These are phyloP conservation scores for Oreochromis spilurus DNA, from an alignment of 2,113 vertebrate species.

Conservation along the genomic window DNA sequence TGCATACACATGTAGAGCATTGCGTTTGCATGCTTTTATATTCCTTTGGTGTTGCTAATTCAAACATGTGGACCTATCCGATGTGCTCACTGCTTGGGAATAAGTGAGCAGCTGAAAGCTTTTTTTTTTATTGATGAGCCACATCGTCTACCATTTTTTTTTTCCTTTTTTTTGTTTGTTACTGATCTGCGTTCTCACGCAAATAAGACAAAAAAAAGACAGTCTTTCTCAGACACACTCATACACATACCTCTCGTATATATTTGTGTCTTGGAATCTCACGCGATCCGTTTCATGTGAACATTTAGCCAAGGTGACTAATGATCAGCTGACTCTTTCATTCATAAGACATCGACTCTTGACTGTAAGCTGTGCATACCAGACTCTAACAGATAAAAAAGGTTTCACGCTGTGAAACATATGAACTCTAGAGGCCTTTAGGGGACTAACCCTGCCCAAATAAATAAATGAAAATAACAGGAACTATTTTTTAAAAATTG, in stretches of 20 bases:
- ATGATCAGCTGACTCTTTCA: conserved; percentile 57
- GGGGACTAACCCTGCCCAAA: neutral
- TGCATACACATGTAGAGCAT: neutral
- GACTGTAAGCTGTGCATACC: neutral
- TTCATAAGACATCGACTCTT: neutral
- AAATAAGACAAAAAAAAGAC: neutral
- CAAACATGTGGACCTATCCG: neutral
- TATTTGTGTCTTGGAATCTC: conserved; percentile 49
- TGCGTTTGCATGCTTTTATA: neutral
- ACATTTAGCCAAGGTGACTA: conserved; percentile 51
- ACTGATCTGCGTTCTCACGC: neutral
- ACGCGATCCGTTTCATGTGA: conserved; percentile 43
- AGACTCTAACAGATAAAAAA: neutral
- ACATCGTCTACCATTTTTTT: neutral
- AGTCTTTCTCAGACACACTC: conserved; percentile 15
- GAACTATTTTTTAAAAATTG: neutral
- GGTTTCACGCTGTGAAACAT: neutral
- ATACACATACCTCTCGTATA: conserved; percentile 11
- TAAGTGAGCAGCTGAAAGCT: neutral
- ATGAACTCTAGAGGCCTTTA: neutral
- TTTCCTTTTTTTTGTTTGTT: no score
- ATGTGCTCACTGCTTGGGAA: neutral
- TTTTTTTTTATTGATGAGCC: neutral
- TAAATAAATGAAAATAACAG: neutral
- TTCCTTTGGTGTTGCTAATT: neutral